These are phyloP conservation scores for Conus ventricosus DNA, from an alignment of 1,140 invertebrate genomes.

Conservation along the genomic window DNA sequence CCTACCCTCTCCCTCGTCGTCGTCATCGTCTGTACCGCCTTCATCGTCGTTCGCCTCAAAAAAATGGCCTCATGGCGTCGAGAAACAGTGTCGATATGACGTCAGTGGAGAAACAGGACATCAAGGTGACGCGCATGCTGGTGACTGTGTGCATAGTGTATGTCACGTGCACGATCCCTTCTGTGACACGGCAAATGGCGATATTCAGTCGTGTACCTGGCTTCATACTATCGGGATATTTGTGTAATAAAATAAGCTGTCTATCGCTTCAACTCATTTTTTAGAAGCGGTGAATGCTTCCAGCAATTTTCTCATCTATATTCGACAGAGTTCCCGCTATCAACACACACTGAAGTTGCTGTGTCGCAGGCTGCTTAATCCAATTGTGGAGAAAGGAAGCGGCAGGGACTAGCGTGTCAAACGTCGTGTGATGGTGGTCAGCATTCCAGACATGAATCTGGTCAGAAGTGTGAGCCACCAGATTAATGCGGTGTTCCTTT, in stretches of 20 bases:
- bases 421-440: no score
- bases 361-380: no score
- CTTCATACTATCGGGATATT: not conserved
- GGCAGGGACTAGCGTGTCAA: no score
- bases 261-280: no score
- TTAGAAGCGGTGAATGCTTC: no score
- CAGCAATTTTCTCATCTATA: no score
- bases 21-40: constrained; percentile 23
- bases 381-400: no score
- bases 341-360: no score
- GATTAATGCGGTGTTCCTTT: no score
- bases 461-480: no score
- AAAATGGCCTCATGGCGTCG: not conserved
- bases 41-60: constrained; percentile 22
- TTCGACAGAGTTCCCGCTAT: no score
- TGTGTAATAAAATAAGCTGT: not conserved
- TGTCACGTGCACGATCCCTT: not conserved
- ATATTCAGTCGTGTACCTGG: not conserved
- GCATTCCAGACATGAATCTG: no score
- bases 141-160: not conserved
- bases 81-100: not conserved
- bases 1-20: not conserved
- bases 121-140: not conserved
- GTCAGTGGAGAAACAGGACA: not conserved
- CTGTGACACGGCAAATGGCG: not conserved